phyloP scores from a whole-genome alignment of 1,140 invertebrate species.

The Calliopsis andreniformis region DNA sequence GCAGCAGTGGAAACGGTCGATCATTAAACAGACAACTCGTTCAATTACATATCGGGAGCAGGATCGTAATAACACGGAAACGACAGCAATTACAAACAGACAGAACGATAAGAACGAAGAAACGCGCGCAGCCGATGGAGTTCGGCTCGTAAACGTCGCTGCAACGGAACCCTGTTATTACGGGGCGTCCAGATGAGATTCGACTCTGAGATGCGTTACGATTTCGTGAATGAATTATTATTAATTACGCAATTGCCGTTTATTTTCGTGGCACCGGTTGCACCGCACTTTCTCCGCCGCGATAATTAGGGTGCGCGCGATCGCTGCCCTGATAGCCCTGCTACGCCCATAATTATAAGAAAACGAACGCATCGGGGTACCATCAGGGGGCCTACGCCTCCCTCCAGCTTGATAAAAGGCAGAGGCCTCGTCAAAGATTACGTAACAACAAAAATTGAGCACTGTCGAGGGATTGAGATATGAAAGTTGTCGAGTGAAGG shows the following conservation, averaged over 20 bases:
- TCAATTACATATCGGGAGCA: background rate
- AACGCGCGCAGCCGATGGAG: background rate
- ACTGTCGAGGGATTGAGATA: background rate
- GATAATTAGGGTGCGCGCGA: conserved; percentile 52
- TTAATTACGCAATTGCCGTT: conserved; percentile 47
- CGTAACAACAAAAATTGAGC: background rate
- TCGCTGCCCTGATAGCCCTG: conserved; percentile 26
- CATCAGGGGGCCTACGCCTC: background rate
- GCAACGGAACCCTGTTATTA: conserved; percentile 13
- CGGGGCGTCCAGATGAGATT: conserved; percentile 1
- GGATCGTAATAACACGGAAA: background rate
- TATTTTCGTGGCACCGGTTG: conserved; percentile 30
- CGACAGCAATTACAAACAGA: background rate
- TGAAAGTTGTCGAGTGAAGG: too few species aligned
- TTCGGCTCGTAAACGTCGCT: background rate
- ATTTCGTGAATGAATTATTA: conserved; percentile 41
- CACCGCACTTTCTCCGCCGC: conserved; percentile 45
- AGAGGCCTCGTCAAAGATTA: background rate
- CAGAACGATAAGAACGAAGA: background rate
- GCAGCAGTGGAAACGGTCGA: background rate
- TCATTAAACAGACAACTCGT: background rate
- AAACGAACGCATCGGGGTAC: conserved; percentile 16
- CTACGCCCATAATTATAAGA: conserved; percentile 33
- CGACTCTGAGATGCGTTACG: conserved; percentile 9
- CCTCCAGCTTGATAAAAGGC: background rate